phyloP scores from a whole-genome alignment of 1,140 invertebrate species.

The Eurytemora carolleeae region DNA sequence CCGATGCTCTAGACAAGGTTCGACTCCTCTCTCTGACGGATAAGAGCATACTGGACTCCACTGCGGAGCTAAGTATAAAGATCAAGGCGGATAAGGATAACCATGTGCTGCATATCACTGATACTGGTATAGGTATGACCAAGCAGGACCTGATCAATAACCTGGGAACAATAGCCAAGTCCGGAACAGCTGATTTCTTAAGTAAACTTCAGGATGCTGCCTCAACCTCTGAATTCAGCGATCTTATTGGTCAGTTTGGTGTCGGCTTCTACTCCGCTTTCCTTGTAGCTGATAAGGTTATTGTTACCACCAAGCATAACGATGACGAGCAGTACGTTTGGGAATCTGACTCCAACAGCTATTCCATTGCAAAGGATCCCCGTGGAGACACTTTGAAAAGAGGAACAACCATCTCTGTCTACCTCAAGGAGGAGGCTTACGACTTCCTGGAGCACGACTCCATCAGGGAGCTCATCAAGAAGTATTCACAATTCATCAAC shows the following conservation, averaged over 20 bases:
- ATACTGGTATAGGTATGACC: constrained; percentile 97
- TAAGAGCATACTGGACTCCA: constrained; percentile 47
- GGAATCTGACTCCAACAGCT: constrained; percentile 82
- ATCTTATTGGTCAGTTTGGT: constrained; percentile 88
- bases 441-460: constrained; percentile 87
- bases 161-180: constrained; percentile 96
- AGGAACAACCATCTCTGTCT: constrained; percentile 58
- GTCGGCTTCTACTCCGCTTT: constrained; percentile 97
- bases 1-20: constrained; percentile 87
- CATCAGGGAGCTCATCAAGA: constrained; percentile 70
- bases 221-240: constrained; percentile 43
- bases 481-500: constrained; percentile 99
- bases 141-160: constrained; percentile 84
- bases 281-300: constrained; percentile 35
- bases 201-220: constrained; percentile 53
- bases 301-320: constrained; percentile 88
- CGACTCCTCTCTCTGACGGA: constrained; percentile 77
- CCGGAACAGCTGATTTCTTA: constrained; percentile 94
- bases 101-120: constrained; percentile 77
- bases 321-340: constrained; percentile 91
- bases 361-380: constrained; percentile 78
- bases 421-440: constrained; percentile 87
- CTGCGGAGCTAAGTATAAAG: constrained; percentile 64
- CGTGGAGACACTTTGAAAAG: constrained; percentile 69
- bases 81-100: constrained; percentile 95